phyloP scores from a whole-genome alignment of 2,888 invertebrate genomes.

The Hyposoter dolosus region DNA sequence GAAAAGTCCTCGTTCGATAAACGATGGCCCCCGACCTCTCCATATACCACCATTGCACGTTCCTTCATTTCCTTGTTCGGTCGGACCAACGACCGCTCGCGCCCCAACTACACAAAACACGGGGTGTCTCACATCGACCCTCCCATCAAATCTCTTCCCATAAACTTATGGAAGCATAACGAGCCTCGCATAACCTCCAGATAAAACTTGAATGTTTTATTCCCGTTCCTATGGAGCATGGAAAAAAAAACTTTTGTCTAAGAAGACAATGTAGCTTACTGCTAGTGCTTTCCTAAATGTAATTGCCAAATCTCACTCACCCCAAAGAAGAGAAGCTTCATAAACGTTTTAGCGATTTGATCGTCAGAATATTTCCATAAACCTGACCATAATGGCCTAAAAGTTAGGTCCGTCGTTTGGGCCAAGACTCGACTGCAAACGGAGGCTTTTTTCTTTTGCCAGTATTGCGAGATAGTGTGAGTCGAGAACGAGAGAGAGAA shows the following conservation, averaged over 20 bases:
- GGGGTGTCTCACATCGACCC: slow-evolving; percentile 75
- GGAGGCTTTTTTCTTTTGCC: neutral
- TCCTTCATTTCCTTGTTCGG: slow-evolving; percentile 38
- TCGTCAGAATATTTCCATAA: slow-evolving; percentile 2
- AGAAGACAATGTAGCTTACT: neutral
- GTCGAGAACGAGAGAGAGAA: slow-evolving; percentile 32
- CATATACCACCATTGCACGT: slow-evolving; percentile 20
- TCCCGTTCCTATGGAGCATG: neutral
- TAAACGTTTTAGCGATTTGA: neutral
- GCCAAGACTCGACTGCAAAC: neutral
- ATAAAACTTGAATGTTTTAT: neutral
- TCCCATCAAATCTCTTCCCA: slow-evolving; percentile 1
- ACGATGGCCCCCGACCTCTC: slow-evolving; percentile 56
- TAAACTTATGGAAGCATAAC: neutral
- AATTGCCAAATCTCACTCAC: neutral
- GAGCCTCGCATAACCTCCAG: neutral
- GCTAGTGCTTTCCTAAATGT: neutral
- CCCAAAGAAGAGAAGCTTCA: neutral
- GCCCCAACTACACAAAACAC: slow-evolving; percentile 11
- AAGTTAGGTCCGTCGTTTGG: slow-evolving; percentile 71
- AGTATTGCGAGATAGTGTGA: slow-evolving; percentile 28
- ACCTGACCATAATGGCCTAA: neutral
- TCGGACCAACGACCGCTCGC: slow-evolving; percentile 37
- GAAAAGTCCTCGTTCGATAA: slow-evolving; percentile 65
- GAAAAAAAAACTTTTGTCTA: neutral